Percentiles rank a stretch among this genome's conserved stretches.
Conservation (phyloP, 1,140 invertebrate species). For the Probaryconus sp. region DNA sequence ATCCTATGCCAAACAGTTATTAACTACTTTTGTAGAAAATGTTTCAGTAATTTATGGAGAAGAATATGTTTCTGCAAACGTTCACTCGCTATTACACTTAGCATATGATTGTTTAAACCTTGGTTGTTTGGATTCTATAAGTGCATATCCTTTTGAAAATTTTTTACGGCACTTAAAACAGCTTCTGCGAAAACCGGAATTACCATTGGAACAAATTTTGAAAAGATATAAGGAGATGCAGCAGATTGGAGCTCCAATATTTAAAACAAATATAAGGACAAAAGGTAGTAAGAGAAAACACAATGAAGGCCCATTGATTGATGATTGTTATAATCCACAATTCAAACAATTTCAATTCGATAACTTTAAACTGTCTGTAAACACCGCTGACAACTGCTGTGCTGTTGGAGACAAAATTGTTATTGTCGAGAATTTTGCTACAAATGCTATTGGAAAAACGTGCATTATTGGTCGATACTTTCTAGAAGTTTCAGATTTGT, state of each 20-base stretch:
- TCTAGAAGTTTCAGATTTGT: neutral
- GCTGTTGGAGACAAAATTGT: slow-evolving; percentile 1
- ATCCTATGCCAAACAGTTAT: too few species aligned
- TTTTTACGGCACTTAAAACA: slow-evolving; percentile 35
- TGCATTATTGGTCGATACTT: slow-evolving; percentile 11
- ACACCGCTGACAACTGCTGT: neutral
- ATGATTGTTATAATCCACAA: neutral
- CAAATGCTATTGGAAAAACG: neutral
- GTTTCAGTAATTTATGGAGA: slow-evolving; percentile 49
- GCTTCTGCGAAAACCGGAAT: slow-evolving; percentile 18
- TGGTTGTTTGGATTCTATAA: slow-evolving; percentile 30
- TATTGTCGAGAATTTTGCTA: slow-evolving; percentile 10
- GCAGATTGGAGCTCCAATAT: too few species aligned
- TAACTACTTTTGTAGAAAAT: slow-evolving; percentile 43
- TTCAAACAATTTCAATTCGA: neutral
- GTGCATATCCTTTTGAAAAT: slow-evolving; percentile 56
- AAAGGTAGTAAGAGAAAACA: slow-evolving; percentile 1
- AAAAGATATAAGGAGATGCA: slow-evolving; percentile 18
- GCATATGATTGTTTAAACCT: slow-evolving; percentile 30
- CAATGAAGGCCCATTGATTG: neutral
- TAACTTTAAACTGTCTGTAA: neutral
- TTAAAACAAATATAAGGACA: neutral
- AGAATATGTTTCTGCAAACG: slow-evolving; percentile 50
- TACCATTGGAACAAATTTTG: slow-evolving; percentile 16
- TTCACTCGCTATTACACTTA: slow-evolving; percentile 60